Base-by-base conservation (phyloP, 2,888 invertebrate genomes). In the Flexamia atlantica region DNA sequence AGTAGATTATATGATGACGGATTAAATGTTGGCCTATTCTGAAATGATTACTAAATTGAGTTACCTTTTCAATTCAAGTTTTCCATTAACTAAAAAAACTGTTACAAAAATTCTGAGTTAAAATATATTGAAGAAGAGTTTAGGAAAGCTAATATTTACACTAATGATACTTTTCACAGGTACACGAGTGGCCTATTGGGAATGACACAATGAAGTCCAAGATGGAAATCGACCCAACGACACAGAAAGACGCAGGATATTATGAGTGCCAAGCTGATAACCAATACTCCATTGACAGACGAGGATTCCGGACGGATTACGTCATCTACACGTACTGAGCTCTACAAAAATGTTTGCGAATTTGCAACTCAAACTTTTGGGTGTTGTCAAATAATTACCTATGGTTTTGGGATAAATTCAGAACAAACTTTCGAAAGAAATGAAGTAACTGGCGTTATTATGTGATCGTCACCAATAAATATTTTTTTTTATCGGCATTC, bases 221-320 rank as follows among this genome's bases (percentile, higher is more conserved):
- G 90, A 93, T 95, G 93, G 94, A 95, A 90, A 95, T 95, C 64
- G 94, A 94, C 89, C 94, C 95, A 17, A 94, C 94, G 0, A 94
- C 94, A 7, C 94, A 94, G 89, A 94, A 94, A 90, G 94, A 95
- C 89, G 94, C 94, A 1, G 94, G 94, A 14, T 94, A 93, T 87
- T 95, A 94, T 89, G 94, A 94, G 89, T 95, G 95, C 87, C 93
- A 94, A 88, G 94, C 94, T 0, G 94, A 94, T 87, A 95, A 95
- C 90, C 93, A 94, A 89, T 94, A 94, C 88, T 91, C 94, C 4
- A 93, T 94, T 70, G 94, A 95, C 89, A 92, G 92, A 85, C 90
- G 94, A 86, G 93, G 94, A 80, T 95, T 95, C 88, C 90, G 94
- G 87, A 94, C 94, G 20, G 94, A 94, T 86, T 89, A 88, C 84